Base-by-base conservation (phyloP, 2,113 vertebrate genomes). In the Tauraco erythrolophus region DNA sequence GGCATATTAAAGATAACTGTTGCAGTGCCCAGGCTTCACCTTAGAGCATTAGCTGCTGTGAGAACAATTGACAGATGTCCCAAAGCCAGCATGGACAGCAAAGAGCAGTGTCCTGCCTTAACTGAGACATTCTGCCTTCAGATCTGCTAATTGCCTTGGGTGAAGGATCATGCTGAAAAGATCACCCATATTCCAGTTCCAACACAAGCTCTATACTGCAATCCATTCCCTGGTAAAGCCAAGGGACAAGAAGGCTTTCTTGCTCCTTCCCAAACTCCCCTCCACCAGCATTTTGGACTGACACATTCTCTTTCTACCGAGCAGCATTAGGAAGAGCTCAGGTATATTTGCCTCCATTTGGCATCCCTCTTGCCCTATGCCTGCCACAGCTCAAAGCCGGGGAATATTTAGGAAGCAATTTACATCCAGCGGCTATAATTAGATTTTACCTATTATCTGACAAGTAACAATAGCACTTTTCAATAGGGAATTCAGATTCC, bases 61-160 rank as follows among this genome's bases (percentile, higher is more conserved):
- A 85, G 35, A 78, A 45, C 35, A 48, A 60, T 56, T 23, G 56
- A 35, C 48, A 10, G 33, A 72, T 30, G 37, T 43, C 64, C 58
- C n/a, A 51, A 72, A 51, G 35, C 30, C 75, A 65, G 27, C 0
- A 0, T 0, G 4, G 74, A 35, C 51, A 48, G 18, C 58, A 48
- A 61, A 86, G 39, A 51, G 6, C 17, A 45, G 53, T 58, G 28
- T 18, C 57, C 28, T 43, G 43, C 37, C 61, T 61, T 25, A 25
- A 53, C 15, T 18, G 54, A 57, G 50, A 28, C 17, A 5, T 41
- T 31, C 61, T 70, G 33, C 33, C 41, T 69, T 85, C 15, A 83
- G 43, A 85, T 19, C 25, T 85, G 48, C 61, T 37, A 30, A 27
- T 23, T n/a, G 43, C 33, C 19, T 2, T 31, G 2, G 11, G 4